phyloP scores from a whole-genome alignment of 2,797 vertebrate genomes.

The Carapus acus region DNA sequence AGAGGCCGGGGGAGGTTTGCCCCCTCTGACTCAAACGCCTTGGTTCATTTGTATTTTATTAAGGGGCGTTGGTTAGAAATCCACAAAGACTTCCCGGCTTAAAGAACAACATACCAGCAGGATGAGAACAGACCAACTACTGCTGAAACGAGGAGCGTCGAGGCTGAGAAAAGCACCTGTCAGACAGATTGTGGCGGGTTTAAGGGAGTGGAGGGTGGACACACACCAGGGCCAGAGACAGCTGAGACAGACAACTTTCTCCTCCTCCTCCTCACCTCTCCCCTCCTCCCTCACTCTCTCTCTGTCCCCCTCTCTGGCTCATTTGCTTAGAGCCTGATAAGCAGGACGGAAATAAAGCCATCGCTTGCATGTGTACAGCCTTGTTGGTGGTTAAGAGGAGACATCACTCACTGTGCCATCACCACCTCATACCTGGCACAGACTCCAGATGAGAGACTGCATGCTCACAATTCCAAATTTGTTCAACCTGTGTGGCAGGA shows the following conservation, averaged over 20 bases:
- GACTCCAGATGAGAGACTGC: conserved; percentile 1
- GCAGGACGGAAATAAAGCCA: conserved; percentile 39
- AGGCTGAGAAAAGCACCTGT: conserved; percentile 59
- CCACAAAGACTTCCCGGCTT: neutral
- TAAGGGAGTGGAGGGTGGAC: conserved; percentile 59
- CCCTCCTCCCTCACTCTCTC: conserved; percentile 15
- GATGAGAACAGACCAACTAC: conserved; percentile 11
- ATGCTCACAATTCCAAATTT: neutral
- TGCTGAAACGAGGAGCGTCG: conserved; percentile 40
- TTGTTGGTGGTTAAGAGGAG: conserved; percentile 31
- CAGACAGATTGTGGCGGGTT: conserved; percentile 54
- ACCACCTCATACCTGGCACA: conserved; percentile 7
- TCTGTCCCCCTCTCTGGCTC: conserved; percentile 10
- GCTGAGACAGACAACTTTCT: conserved; percentile 58
- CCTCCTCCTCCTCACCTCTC: conserved; percentile 31
- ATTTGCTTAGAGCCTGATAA: conserved; percentile 62
- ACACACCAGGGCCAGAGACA: conserved; percentile 56
- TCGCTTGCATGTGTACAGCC: conserved; percentile 35
- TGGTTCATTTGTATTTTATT: no score
- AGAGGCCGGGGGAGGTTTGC: neutral
- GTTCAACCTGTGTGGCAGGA: no score
- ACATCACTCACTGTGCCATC: no score
- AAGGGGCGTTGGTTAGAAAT: neutral
- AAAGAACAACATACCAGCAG: conserved; percentile 7
- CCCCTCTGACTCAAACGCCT: neutral